phyloP scores from a whole-genome alignment of 2,888 invertebrate species.

The Drosophila nigritarsus region DNA sequence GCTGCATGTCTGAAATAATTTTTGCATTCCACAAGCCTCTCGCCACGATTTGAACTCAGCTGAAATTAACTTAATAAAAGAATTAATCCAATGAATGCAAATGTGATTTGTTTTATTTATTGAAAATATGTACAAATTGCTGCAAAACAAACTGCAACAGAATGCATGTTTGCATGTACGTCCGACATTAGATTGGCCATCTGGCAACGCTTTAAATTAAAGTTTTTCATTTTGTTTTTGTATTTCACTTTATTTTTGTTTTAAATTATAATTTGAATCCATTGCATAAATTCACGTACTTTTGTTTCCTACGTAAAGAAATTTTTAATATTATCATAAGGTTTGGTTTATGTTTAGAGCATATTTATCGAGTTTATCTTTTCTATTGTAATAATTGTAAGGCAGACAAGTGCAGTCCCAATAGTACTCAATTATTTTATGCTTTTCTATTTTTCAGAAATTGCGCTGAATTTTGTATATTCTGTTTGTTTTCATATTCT shows the following conservation, averaged over 20 bases:
- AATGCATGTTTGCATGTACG: neutral
- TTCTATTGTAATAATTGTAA: conserved; percentile 47
- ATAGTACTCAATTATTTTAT: conserved; percentile 37
- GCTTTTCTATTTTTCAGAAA: conserved; percentile 15
- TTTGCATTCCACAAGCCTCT: conserved; percentile 66
- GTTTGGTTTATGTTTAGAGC: conserved; percentile 43
- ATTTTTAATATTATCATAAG: conserved; percentile 59
- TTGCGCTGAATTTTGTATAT: conserved; percentile 24
- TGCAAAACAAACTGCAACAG: neutral
- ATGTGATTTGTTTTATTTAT: conserved; percentile 11
- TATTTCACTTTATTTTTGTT: conserved; percentile 54
- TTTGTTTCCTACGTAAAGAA: conserved; percentile 61
- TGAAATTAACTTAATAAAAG: conserved; percentile 47
- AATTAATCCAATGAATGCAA: conserved; percentile 41
- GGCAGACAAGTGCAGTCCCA: conserved; percentile 77
- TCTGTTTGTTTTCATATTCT: conserved; percentile 21
- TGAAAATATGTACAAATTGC: neutral
- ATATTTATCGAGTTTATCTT: conserved; percentile 31
- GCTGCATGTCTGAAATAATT: conserved; percentile 45
- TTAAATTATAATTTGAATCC: conserved; percentile 64
- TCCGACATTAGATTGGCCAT: neutral
- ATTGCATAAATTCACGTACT: conserved; percentile 50
- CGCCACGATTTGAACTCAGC: conserved; percentile 50
- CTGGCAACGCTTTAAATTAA: conserved; percentile 14
- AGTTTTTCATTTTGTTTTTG: conserved; percentile 1